These are phyloP conservation scores for Cheilosia vulpina DNA, from an alignment of 2,888 invertebrate genomes.

Conservation along the genomic window DNA sequence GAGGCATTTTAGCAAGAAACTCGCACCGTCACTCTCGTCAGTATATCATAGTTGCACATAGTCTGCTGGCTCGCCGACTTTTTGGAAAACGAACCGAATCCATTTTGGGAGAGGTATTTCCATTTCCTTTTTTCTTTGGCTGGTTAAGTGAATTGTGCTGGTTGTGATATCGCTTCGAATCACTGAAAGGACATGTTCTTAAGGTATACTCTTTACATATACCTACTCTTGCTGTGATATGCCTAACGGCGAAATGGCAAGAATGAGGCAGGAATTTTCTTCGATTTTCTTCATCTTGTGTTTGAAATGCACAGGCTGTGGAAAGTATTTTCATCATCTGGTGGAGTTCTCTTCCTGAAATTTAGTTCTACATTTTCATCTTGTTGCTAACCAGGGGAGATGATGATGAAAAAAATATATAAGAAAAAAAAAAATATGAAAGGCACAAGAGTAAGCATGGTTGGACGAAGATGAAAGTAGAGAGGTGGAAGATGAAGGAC, in stretches of 20 bases:
- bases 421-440: not conserved
- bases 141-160: conserved; percentile 72
- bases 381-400: conserved; percentile 3
- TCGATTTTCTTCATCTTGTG: conserved; percentile 44
- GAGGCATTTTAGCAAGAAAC: conserved; percentile 42
- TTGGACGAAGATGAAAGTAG: conserved; percentile 26
- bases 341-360: conserved; percentile 16
- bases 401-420: conserved; percentile 34
- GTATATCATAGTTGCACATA: conserved; percentile 22
- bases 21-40: conserved; percentile 10
- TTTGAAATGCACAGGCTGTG: conserved; percentile 28
- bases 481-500: conserved; percentile 46
- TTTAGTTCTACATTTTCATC: conserved; percentile 44
- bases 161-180: conserved; percentile 71
- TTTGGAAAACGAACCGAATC: conserved; percentile 42
- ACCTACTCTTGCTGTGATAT: conserved; percentile 57
- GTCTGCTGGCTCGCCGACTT: conserved; percentile 23
- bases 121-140: conserved; percentile 21
- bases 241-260: conserved; percentile 62
- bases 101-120: conserved; percentile 37
- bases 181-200: conserved; percentile 69
- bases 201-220: conserved; percentile 55
- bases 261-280: conserved; percentile 64
- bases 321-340: conserved; percentile 20
- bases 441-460: conserved; percentile 37